Percentiles rank a stretch among this genome's conserved stretches.
Evolutionary conservation across 1,140 invertebrate genomes (phyloP).

Genomic region (Tetraneura akinire): DNA sequence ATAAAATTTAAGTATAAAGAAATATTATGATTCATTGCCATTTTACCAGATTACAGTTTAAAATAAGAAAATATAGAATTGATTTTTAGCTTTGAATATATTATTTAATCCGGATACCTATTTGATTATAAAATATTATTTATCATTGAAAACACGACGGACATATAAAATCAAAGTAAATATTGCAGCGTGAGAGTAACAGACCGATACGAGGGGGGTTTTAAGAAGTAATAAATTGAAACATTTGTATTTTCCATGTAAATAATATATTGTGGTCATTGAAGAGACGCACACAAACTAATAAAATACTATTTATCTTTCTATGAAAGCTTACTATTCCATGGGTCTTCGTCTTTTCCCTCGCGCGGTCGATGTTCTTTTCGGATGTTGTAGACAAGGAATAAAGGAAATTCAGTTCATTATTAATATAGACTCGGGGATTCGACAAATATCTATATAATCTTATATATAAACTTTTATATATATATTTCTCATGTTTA

Average conservation of each 20-base stretch:
- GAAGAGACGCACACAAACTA: neutral
- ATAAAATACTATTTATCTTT: slow-evolving; percentile 24
- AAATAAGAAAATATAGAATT: too few relatives aligned
- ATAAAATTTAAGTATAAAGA: too few relatives aligned
- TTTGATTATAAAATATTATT: too few relatives aligned
- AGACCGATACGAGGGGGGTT: neutral
- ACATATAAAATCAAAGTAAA: neutral
- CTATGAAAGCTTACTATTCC: neutral
- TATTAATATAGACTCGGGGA: neutral
- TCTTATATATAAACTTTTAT: neutral
- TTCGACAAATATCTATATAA: neutral
- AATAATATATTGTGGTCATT: neutral
- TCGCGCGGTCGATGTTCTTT: neutral
- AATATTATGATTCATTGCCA: too few relatives aligned
- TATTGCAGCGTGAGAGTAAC: neutral
- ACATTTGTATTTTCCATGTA: slow-evolving; percentile 6
- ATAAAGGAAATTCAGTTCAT: neutral
- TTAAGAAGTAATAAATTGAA: neutral
- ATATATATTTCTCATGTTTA: too few relatives aligned
- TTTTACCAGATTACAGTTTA: too few relatives aligned
- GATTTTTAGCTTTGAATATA: too few relatives aligned
- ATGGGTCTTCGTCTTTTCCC: neutral
- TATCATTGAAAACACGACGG: too few relatives aligned
- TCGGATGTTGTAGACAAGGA: neutral
- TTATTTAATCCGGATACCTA: too few relatives aligned